These are phyloP conservation scores for Mythimna albipuncta DNA, from an alignment of 2,888 invertebrate genomes.

Conservation along the genomic window DNA sequence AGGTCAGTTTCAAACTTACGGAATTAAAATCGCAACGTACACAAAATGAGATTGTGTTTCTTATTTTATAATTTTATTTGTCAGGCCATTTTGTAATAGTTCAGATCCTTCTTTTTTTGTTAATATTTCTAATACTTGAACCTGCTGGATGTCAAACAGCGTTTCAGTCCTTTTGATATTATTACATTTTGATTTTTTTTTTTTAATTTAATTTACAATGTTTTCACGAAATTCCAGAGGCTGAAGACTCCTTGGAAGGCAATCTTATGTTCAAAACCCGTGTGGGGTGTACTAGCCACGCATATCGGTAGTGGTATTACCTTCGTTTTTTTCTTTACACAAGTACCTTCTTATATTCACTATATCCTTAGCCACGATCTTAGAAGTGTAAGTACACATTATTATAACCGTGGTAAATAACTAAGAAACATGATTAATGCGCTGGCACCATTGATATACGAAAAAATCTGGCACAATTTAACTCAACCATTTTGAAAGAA, in stretches of 20 bases:
- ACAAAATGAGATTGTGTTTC: not conserved
- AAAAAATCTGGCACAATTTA: no score
- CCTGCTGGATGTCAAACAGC: not conserved
- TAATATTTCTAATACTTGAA: not conserved
- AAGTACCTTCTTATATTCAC: conserved; percentile 92
- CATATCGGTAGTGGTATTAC: conserved; percentile 90
- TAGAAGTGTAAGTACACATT: conserved; percentile 78
- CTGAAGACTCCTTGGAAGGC: conserved; percentile 87
- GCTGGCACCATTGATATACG: no score
- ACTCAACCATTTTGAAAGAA: no score
- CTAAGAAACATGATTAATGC: no score
- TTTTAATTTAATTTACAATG: not conserved
- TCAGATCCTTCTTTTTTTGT: not conserved
- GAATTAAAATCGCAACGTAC: no score
- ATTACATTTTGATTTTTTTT: not conserved
- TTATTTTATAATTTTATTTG: not conserved
- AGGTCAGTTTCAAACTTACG: conserved; percentile 55
- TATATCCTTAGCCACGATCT: conserved; percentile 88
- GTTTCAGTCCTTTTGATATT: not conserved
- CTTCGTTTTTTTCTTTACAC: conserved; percentile 92
- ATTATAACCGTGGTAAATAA: not conserved
- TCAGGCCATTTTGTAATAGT: no score
- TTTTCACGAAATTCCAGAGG: conserved; percentile 62
- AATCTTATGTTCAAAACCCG: conserved; percentile 83
- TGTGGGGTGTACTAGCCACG: conserved; percentile 90